Evolutionary conservation across 2,888 invertebrate genomes (phyloP), one percentile per base, ranked within the genome.

Genomic region (Patella pellucida): DNA sequence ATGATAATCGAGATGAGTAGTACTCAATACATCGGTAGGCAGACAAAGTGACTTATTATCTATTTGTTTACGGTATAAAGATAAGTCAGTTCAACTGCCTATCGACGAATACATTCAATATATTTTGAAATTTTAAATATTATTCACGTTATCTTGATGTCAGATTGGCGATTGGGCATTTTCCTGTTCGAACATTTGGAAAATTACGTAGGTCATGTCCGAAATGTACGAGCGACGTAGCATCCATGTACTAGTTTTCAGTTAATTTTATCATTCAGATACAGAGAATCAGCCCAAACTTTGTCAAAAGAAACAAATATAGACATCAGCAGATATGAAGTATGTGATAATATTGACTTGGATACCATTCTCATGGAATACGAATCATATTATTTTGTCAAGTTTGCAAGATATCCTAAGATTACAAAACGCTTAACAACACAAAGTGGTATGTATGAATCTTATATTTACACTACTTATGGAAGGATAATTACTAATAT

Each of bases 331-430:
- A 94, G 93, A 74, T 91, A 87, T 87, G 91, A 91, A 81, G 91
- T 97, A 56, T 98, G 97, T 90, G 98, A 98, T 88, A 98, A 98
- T 87, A 94, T 98, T 76, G 97, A 97, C 90, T 92, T 98, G 87
- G 95, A 96, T 81, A 95, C 95, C 68, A 95, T 98, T 82, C 91
- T 97, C 76, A 94, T 96, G 92, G 97, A 97, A 86, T 98, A 95
- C 91, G 95, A 95, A 87, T 95, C 95, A 81, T 97, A 95, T 91
- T 96, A 95, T 90, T 93, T 94, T 85, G 92, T 95, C 68, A 94
- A 96, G 86, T 97, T 96, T 92, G 95, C 95, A 89, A 96, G 95
- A 90, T 94, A 95, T 89, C 97, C 97, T 0, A 95, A 94, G 91
- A 94, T 97, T 83, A 94, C 95, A 72, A 94, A 94, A 84, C 91